Evolutionary conservation across 2,113 vertebrate genomes (phyloP), one percentile per base, ranked within the genome.

Genomic region (Rhinogobius similis): DNA sequence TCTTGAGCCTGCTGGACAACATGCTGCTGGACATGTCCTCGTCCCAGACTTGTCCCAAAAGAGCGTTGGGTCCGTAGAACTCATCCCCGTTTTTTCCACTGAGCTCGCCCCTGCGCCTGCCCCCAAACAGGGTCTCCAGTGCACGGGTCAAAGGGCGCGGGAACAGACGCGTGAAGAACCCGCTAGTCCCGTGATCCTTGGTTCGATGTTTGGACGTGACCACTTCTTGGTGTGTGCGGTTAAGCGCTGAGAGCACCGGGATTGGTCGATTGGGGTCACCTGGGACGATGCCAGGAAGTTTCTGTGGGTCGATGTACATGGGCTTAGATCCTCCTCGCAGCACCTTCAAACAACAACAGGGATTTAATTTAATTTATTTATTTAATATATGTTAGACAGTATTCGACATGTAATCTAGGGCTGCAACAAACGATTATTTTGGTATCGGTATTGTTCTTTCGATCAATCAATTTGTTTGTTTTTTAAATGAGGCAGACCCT

Each of bases 11-110:
- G 67, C 58, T 88, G 1, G 89, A 87, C 76, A 94, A 88, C 90
- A 91, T 92, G 82, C 32, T 87, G 27, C 83, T 91, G 55, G 93
- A 94, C 91, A 92, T 93, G 70, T 94, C 88, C 0, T 94, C 92
- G 1, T 94, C 72, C 93, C 93, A 94, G 10, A 92, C 90, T 9
- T 87, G 75, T 12, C 87, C 90, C 38, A 89, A 36, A 6, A 72
- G 70, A 21, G 89, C 86, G 1, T 90, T 74, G 14, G 87, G 79
- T 12, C 84, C 87, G 3, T 93, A 93, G 52, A 93, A 82, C 65
- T 87, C 90, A 0, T 80, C 76, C 2, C 92, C 92, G 0, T 79
- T 64, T 0, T 18, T 71, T 12, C 76, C 78, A 1, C 83, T 84
- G 67, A 82, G 52, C 73, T 89, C 87, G 0, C 85, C 86, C 58